phyloP scores from a whole-genome alignment of 37 sponge, comb jelly and placozoan species.

The Chondrilla cf. caribensis region DNA sequence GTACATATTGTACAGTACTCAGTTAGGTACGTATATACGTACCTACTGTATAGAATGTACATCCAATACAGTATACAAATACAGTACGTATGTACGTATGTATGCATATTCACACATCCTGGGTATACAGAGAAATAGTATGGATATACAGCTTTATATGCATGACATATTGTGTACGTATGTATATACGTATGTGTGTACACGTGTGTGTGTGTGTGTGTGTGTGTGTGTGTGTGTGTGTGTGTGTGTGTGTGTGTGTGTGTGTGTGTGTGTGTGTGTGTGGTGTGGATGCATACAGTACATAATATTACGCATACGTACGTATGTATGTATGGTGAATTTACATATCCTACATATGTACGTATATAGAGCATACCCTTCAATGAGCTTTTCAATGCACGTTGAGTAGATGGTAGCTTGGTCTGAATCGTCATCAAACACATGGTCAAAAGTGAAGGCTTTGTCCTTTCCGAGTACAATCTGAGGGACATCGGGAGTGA shows the following conservation, averaged over 20 bases:
- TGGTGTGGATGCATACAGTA: no score
- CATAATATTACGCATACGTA: no score
- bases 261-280: no score
- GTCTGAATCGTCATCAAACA: conserved; percentile 67
- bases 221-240: neutral
- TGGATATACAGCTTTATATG: neutral
- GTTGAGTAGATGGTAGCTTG: conserved; percentile 64
- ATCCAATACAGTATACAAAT: neutral
- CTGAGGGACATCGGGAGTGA: conserved; percentile 80
- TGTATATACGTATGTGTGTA: conserved; percentile 7
- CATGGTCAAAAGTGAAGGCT: conserved; percentile 95
- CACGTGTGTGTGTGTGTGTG: conserved; percentile 1
- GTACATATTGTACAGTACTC: neutral
- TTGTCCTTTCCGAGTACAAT: conserved; percentile 90
- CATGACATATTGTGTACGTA: neutral
- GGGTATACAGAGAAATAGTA: neutral
- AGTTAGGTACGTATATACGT: conserved; percentile 13
- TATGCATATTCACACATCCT: neutral
- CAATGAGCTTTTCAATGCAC: conserved; percentile 72
- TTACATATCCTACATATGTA: no score
- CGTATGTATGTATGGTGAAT: no score
- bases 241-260: no score
- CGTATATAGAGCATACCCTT: conserved; percentile 86
- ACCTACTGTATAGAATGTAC: neutral
- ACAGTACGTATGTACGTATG: neutral